Evolutionary conservation across 2,888 invertebrate genomes (phyloP).

Genomic region (Acronicta alni): DNA sequence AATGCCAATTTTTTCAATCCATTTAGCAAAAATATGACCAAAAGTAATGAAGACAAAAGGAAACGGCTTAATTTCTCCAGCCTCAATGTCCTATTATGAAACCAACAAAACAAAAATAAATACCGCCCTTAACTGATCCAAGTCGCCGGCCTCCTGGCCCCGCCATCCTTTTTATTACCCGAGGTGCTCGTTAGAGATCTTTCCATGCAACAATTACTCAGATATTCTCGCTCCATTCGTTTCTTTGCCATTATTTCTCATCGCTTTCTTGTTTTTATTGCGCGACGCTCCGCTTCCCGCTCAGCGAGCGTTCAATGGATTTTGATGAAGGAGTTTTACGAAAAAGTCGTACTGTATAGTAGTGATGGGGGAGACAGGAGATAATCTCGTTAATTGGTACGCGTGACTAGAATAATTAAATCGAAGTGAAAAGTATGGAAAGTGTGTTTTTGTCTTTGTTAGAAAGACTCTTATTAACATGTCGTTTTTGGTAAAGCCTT

Average conservation of each 20-base stretch:
- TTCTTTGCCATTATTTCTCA: slow-evolving; percentile 58
- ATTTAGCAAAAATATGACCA: slow-evolving; percentile 1
- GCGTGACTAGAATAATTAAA: slow-evolving; percentile 48
- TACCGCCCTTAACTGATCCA: slow-evolving; percentile 26
- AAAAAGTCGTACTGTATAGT: slow-evolving; percentile 23
- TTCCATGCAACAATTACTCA: slow-evolving; percentile 77
- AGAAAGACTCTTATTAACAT: slow-evolving; percentile 3
- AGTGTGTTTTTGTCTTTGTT: slow-evolving; percentile 22
- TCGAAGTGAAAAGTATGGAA: slow-evolving; percentile 36
- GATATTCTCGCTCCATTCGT: slow-evolving; percentile 71
- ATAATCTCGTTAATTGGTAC: slow-evolving; percentile 58
- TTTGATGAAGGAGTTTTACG: slow-evolving; percentile 40
- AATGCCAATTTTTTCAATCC: not conserved
- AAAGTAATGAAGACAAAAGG: not conserved
- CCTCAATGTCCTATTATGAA: slow-evolving; percentile 28
- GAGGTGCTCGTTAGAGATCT: slow-evolving; percentile 74
- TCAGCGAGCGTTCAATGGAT: slow-evolving; percentile 56
- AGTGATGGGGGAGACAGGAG: slow-evolving; percentile 19
- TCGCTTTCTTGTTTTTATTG: slow-evolving; percentile 58
- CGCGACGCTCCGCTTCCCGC: slow-evolving; percentile 44
- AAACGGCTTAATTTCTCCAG: not conserved
- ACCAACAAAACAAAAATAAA: slow-evolving; percentile 42
- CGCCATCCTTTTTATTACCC: slow-evolving; percentile 58
- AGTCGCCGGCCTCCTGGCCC: slow-evolving; percentile 47
- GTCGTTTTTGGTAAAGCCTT: slow-evolving; percentile 8